Conservation (phyloP, 2,888 invertebrate species). For the Hydraecia micacea region DNA sequence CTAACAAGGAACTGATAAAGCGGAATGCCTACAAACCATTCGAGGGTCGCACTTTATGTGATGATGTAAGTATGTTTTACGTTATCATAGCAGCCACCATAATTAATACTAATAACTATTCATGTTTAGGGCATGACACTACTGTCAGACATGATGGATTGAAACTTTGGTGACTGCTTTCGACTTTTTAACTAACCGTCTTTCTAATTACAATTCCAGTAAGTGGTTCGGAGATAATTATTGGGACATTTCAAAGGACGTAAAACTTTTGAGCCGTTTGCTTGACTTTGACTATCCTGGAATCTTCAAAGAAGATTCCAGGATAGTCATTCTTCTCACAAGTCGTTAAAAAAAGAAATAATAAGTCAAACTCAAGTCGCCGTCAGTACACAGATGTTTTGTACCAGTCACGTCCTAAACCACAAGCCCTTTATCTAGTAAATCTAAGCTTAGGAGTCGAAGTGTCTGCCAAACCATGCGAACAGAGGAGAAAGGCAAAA, state of each 20-base stretch:
- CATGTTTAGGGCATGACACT: constrained; percentile 40
- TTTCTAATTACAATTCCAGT: constrained; percentile 22
- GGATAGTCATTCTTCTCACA: not conserved
- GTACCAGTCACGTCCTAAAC: not conserved
- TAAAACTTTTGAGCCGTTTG: constrained; percentile 24
- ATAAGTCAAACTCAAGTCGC: constrained; percentile 1
- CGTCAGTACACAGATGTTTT: not conserved
- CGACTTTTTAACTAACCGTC: constrained; percentile 22
- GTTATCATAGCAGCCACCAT: constrained; percentile 62
- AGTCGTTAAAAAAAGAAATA: not conserved
- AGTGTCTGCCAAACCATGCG: not conserved
- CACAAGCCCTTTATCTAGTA: not conserved
- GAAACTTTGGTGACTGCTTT: not conserved
- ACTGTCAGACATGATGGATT: constrained; percentile 29
- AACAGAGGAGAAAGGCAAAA: not conserved
- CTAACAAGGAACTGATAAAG: constrained; percentile 65
- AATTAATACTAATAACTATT: constrained; percentile 67
- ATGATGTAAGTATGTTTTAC: constrained; percentile 53
- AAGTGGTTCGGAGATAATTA: constrained; percentile 16
- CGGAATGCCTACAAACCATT: constrained; percentile 49
- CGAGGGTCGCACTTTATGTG: constrained; percentile 46
- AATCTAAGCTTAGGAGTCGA: not conserved
- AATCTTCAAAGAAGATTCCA: too few species aligned
- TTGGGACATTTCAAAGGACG: constrained; percentile 5
- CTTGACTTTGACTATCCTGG: too few species aligned